Evolutionary conservation across 2,113 vertebrate species (phyloP).

Genomic region (Nothocercus julius): DNA sequence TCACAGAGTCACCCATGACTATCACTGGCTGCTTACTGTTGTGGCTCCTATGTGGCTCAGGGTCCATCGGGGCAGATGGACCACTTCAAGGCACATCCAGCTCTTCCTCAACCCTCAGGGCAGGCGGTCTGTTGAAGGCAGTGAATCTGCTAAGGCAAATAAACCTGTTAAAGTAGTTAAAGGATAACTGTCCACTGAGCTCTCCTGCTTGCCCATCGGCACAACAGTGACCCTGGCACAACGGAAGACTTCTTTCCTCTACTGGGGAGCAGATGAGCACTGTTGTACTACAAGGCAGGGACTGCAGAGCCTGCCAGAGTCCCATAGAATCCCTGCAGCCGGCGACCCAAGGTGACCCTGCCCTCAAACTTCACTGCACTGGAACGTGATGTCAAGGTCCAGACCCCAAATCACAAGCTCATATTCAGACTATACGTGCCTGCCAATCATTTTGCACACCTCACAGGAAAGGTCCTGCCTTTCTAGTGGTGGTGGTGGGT

Average conservation of each 20-base stretch:
- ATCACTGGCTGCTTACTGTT: too few species aligned
- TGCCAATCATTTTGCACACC: background rate
- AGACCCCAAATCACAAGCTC: background rate
- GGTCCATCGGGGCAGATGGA: too few species aligned
- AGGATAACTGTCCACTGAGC: background rate
- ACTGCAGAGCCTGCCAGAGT: rapidly evolving
- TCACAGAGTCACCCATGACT: too few species aligned
- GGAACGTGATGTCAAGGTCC: background rate
- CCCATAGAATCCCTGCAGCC: background rate
- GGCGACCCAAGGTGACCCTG: too few species aligned
- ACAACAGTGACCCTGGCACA: background rate
- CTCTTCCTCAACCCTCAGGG: too few species aligned
- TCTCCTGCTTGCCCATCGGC: background rate
- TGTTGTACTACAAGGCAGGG: background rate
- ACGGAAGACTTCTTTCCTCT: background rate
- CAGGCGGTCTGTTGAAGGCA: too few species aligned
- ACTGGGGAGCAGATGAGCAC: background rate
- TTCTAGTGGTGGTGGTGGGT: too few species aligned
- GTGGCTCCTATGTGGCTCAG: too few species aligned
- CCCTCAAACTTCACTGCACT: rapidly evolving
- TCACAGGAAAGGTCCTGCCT: background rate
- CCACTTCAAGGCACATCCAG: too few species aligned
- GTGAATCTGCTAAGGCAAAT: too few species aligned
- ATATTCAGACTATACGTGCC: too few species aligned
- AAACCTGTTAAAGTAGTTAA: background rate